Evolutionary conservation across 2,888 invertebrate species (phyloP), one percentile per base, ranked within the genome.

Genomic region (Eupithecia exiguata): DNA sequence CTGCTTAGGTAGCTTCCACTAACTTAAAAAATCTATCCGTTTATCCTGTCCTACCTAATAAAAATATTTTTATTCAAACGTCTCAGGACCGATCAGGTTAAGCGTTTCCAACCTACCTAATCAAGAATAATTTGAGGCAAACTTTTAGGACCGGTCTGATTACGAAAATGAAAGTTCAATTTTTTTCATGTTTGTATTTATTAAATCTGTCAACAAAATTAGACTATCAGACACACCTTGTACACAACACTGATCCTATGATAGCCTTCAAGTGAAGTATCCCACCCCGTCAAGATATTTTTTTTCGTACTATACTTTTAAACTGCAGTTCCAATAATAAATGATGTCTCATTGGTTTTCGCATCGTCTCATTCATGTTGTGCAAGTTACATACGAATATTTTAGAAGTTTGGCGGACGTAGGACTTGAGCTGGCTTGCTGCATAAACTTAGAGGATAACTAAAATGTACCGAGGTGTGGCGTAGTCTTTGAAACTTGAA

Each of bases 1-100:
- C 83, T 83, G 82, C 73, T 78, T 40, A 40, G 66, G 12, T 75
- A 36, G 58, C 46, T 72, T 76, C 61, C 70, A 69, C 63, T 70
- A 75, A 68, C 74, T 73, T 75, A 69, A 65, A 62, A 49, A 65
- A 36, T 18, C 63, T 65, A 36, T 5, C 36, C 63, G 63, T 38
- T 65, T 16, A 38, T n/a, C 36, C 35, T 62, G 12, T n/a, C 63
- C 63, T 65, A 36, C 38, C 38, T 65, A 65, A 18, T 62, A 16
- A 65, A 65, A 5, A 65, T 12, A 10, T 0, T 1, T 35, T n/a
- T 21, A 1, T 6, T 12, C 10, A 63, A 36, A 35, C 21, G 10
- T 53, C 14, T 12, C 7, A 25, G 25, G 58, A 25, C 58, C 58
- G 58, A 25, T 49, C n/a, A 7, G n/a, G 49, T 21, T 10, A 10